Evolutionary conservation across 2,113 vertebrate genomes (phyloP).

Genomic region (Odontophorus gujanensis): DNA sequence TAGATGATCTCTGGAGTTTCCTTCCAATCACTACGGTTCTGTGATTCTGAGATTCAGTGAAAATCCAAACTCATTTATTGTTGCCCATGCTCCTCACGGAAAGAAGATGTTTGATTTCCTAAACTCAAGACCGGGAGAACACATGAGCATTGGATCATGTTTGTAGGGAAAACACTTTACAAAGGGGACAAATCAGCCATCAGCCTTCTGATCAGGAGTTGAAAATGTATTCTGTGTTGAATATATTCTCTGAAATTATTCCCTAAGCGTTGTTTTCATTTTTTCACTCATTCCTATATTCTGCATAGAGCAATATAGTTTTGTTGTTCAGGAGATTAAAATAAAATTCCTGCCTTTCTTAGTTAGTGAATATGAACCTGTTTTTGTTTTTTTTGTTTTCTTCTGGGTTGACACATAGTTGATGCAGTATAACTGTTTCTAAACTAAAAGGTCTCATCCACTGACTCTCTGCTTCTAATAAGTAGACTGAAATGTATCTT

Average conservation of each 20-base stretch:
- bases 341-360: not conserved
- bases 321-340: not conserved
- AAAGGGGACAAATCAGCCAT: not conserved
- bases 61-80: not conserved
- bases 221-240: not conserved
- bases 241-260: not conserved
- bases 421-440: not conserved
- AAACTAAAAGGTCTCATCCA: not conserved
- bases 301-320: not conserved
- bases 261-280: not conserved
- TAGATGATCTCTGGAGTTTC: too few relatives aligned
- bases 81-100: not conserved
- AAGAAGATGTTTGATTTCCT: not conserved
- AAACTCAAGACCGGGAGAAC: not conserved
- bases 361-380: fast-evolving
- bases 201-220: not conserved
- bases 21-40: too few relatives aligned
- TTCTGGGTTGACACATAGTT: not conserved
- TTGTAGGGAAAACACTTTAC: not conserved
- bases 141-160: not conserved
- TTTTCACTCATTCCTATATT: not conserved
- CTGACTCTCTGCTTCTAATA: not conserved
- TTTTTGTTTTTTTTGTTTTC: not conserved
- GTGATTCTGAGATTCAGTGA: too few relatives aligned
- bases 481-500: not conserved